These are phyloP conservation scores for Drosophila watanabei DNA, from an alignment of 1,140 invertebrate genomes.

Conservation along the genomic window DNA sequence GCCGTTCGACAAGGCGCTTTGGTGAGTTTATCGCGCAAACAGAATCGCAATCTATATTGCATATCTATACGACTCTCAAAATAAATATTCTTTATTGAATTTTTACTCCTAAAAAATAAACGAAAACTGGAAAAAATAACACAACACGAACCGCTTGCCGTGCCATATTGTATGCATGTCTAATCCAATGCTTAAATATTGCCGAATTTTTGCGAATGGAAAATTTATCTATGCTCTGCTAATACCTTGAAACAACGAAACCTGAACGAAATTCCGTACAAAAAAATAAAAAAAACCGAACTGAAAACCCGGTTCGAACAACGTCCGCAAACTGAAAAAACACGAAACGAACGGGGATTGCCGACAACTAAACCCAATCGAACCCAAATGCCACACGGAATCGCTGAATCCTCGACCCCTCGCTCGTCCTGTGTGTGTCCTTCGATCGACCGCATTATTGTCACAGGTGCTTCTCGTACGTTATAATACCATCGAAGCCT, in stretches of 20 bases:
- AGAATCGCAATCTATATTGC: not conserved
- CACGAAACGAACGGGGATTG: conserved; percentile 37
- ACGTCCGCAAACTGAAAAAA: conserved; percentile 39
- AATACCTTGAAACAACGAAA: conserved; percentile 78
- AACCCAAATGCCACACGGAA: conserved; percentile 56
- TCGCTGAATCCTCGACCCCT: conserved; percentile 40
- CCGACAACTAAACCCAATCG: conserved; percentile 60
- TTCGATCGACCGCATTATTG: conserved; percentile 78
- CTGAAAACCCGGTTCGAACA: conserved; percentile 23
- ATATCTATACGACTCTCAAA: conserved; percentile 10
- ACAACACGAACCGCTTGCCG: conserved; percentile 26
- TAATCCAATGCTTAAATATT: conserved; percentile 82
- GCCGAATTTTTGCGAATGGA: conserved; percentile 54
- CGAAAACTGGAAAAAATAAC: not conserved
- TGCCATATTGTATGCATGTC: conserved; percentile 66
- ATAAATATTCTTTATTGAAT: conserved; percentile 65
- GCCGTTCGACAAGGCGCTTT: conserved; percentile 84
- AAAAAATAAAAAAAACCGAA: conserved; percentile 34
- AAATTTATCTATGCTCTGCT: conserved; percentile 74
- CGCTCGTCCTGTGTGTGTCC: not conserved
- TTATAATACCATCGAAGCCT: conserved; percentile 85
- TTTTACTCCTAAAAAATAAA: conserved; percentile 26
- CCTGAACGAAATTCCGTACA: conserved; percentile 47
- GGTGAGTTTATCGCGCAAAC: conserved; percentile 58
- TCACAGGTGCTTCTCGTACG: conserved; percentile 86